These are phyloP conservation scores for Zaprionus camerounensis DNA, from an alignment of 1,140 invertebrate species.

Conservation along the genomic window DNA sequence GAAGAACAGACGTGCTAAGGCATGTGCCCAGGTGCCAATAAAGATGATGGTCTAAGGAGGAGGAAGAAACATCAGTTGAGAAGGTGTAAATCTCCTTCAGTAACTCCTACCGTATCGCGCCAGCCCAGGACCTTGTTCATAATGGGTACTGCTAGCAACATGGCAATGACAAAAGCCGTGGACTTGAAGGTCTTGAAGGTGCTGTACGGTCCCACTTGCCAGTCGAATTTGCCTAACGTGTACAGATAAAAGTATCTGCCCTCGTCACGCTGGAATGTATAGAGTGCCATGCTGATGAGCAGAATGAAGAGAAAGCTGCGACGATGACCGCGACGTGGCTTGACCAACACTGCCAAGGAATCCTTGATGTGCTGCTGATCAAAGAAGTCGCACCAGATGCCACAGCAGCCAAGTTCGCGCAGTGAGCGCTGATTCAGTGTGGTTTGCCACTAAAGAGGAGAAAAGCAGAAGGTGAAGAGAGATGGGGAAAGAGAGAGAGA, in stretches of 20 bases:
- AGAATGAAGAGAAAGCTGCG: slow-evolving; percentile 88
- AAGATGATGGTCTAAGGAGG: slow-evolving; percentile 86
- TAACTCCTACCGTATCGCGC: slow-evolving; percentile 86
- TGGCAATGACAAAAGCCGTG: slow-evolving; percentile 87
- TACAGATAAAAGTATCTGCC: slow-evolving; percentile 89
- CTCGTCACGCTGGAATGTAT: slow-evolving; percentile 92
- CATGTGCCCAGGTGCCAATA: slow-evolving; percentile 88
- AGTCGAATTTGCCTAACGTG: slow-evolving; percentile 88
- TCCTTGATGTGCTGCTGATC: slow-evolving; percentile 87
- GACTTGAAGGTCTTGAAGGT: slow-evolving; percentile 89
- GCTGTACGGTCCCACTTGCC: slow-evolving; percentile 87
- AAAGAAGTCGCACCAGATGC: slow-evolving; percentile 89
- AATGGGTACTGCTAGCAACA: slow-evolving; percentile 88
- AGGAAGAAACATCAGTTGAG: not conserved
- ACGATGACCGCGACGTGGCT: slow-evolving; percentile 85
- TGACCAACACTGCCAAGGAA: slow-evolving; percentile 87
- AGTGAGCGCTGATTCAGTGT: slow-evolving; percentile 86
- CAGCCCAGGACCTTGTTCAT: slow-evolving; percentile 88
- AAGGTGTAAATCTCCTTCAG: not conserved
- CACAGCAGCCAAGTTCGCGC: slow-evolving; percentile 85
- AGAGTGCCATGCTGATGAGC: slow-evolving; percentile 89
- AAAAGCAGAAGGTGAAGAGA: slow-evolving; percentile 56
- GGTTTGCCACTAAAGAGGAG: slow-evolving; percentile 86
- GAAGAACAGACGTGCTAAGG: slow-evolving; percentile 88
- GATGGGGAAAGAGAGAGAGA: not conserved